phyloP scores from a whole-genome alignment of 2,797 vertebrate genomes.

The Pelodytes ibericus region DNA sequence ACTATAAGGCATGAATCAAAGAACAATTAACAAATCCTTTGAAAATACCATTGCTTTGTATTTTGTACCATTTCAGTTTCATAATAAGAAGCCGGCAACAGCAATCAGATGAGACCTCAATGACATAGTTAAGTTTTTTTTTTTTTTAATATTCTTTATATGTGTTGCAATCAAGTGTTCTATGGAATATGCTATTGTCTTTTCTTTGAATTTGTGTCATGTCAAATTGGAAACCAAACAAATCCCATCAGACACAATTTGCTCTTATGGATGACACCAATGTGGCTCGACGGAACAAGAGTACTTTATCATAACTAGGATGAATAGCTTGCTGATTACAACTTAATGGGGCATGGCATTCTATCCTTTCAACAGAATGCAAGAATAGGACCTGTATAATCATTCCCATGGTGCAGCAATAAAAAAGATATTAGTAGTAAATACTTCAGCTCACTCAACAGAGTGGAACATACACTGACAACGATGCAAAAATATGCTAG shows the following conservation, averaged over 20 bases:
- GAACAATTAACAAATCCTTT: too few relatives aligned
- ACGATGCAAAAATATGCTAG: conserved; percentile 12
- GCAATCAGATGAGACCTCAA: neutral
- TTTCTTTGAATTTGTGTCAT: neutral
- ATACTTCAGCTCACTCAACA: conserved; percentile 44
- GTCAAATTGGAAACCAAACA: conserved; percentile 30
- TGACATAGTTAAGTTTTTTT: neutral
- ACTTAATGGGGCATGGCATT: conserved; percentile 46
- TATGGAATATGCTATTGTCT: neutral
- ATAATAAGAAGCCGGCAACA: too few relatives aligned
- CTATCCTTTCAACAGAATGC: conserved; percentile 35
- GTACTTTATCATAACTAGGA: conserved; percentile 36
- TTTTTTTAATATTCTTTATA: too few relatives aligned
- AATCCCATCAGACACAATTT: conserved; percentile 15
- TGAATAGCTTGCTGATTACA: conserved; percentile 47
- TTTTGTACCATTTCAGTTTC: too few relatives aligned
- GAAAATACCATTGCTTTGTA: too few relatives aligned
- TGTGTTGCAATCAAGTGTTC: neutral
- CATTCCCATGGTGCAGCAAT: conserved; percentile 43
- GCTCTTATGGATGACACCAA: conserved; percentile 22
- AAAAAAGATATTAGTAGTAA: conserved; percentile 51
- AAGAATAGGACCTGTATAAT: conserved; percentile 45
- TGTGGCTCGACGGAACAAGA: conserved; percentile 22
- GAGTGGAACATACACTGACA: conserved; percentile 48
- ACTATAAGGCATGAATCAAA: too few relatives aligned